These are phyloP conservation scores for Cotesia glomerata DNA, from an alignment of 1,140 invertebrate species.

Conservation along the genomic window DNA sequence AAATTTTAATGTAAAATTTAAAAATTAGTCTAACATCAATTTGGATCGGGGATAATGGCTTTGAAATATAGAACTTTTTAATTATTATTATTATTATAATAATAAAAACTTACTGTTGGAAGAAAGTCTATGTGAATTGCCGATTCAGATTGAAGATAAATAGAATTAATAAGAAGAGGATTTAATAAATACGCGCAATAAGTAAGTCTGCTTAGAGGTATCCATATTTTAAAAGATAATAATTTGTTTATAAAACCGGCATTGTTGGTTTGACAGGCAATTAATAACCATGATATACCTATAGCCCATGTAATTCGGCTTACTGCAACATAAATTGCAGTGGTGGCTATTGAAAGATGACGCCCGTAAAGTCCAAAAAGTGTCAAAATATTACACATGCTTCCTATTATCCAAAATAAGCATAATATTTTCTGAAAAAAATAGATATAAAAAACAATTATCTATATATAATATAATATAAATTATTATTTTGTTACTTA, in stretches of 20 bases:
- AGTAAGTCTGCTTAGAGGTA: conserved; percentile 62
- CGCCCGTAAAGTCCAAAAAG: conserved; percentile 56
- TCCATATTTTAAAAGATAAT: conserved; percentile 56
- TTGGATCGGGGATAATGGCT: no score
- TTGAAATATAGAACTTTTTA: no score
- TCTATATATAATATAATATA: neutral
- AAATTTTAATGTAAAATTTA: no score
- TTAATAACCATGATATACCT: conserved; percentile 61
- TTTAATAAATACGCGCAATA: conserved; percentile 64
- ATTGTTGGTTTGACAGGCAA: conserved; percentile 62
- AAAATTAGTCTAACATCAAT: no score
- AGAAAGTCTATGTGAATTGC: conserved; percentile 44
- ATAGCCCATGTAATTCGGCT: conserved; percentile 62
- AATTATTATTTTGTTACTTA: conserved; percentile 33
- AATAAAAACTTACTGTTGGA: conserved; percentile 50
- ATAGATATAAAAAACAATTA: conserved; percentile 5
- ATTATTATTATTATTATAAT: no score
- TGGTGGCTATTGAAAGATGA: conserved; percentile 49
- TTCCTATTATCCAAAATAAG: conserved; percentile 53
- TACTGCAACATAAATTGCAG: conserved; percentile 57
- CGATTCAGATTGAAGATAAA: conserved; percentile 43
- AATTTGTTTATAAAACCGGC: conserved; percentile 58
- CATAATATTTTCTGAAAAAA: conserved; percentile 48
- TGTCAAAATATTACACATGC: conserved; percentile 54
- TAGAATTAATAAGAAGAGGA: conserved; percentile 56